Evolutionary conservation across 1,140 invertebrate species (phyloP), one percentile per base, ranked within the genome.

Genomic region (Drosophila kanapiae): DNA sequence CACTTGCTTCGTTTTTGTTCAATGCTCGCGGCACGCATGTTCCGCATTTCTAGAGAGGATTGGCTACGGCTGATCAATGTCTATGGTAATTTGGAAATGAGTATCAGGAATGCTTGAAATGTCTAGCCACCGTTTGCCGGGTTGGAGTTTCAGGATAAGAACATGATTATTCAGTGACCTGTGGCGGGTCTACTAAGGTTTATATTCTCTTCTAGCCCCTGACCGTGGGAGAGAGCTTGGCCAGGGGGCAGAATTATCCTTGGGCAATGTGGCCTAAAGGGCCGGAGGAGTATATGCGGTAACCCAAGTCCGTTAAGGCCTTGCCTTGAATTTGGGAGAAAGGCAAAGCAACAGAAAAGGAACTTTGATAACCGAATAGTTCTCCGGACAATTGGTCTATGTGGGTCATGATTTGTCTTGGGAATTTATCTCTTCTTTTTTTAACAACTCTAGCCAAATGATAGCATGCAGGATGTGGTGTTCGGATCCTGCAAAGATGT

Each of bases 1-100:
- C 86, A 92, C 91, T 92, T 91, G 77, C 86, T 92, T 91, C 82
- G 82, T 85, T 81, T 81, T 76, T 90, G 63, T 88, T 83, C 65
- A 84, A 78, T 78, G 43, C 69, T 70, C 71, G 47, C 57, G 61
- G 57, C 40, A 47, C 72, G 51, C 80, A 65, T 64, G 51, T 48
- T 58, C n/a, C 6, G 23, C 38, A 35, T 38, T 38, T 23, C 16
- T 49, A 16, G 42, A 45, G 38, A 56, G 51, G 23, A 45, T 56
- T 40, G 64, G 51, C 51, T 37, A 42, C 13, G 31, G 37, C 54
- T 56, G 48, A 47, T 63, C 42, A 60, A 63, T 82, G 83, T 81
- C 68, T 87, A 77, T 84, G 80, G 61, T 63, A 80, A 76, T 80
- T 91, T 90, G 81, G 84, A 88, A 88, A 90, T 88, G 85, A 88